Conservation (phyloP, 2,888 invertebrate species). For the Buathra laborator region DNA sequence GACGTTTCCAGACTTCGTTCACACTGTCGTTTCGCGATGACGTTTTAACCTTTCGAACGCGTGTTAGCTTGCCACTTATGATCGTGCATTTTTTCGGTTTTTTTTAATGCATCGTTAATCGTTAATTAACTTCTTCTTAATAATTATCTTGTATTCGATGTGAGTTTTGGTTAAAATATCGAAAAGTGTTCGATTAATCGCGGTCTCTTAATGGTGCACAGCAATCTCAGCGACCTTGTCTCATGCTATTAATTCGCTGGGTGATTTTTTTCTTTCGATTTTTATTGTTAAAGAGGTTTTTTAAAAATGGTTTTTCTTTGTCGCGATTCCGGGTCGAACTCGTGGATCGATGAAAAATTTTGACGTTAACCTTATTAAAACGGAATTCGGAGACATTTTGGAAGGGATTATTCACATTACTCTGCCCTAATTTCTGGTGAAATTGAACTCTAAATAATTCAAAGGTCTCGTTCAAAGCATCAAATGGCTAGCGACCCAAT, state of each 20-base stretch:
- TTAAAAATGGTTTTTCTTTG: no score
- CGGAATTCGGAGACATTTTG: no score
- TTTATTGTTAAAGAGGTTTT: no score
- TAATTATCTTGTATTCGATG: neutral
- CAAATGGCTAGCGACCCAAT: no score
- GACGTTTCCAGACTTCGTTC: conserved; percentile 55
- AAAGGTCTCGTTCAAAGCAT: no score
- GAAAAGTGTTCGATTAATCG: neutral
- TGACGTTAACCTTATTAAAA: no score
- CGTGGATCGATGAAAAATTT: no score
- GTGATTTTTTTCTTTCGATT: neutral
- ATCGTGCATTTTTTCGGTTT: conserved; percentile 64
- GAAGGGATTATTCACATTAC: no score
- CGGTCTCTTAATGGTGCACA: neutral
- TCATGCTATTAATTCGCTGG: conserved; percentile 46
- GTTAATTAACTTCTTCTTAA: neutral
- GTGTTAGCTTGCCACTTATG: conserved; percentile 63
- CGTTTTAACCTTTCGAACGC: conserved; percentile 81
- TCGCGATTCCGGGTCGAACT: no score
- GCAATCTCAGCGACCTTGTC: conserved; percentile 57
- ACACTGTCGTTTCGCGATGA: conserved; percentile 70
- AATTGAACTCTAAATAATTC: no score
- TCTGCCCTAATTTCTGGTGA: no score
- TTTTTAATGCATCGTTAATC: neutral
- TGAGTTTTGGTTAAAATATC: neutral